Percentiles rank a stretch among this genome's conserved stretches.
Conservation (phyloP, 2,888 invertebrate genomes). For the Drosophila percnosoma region DNA sequence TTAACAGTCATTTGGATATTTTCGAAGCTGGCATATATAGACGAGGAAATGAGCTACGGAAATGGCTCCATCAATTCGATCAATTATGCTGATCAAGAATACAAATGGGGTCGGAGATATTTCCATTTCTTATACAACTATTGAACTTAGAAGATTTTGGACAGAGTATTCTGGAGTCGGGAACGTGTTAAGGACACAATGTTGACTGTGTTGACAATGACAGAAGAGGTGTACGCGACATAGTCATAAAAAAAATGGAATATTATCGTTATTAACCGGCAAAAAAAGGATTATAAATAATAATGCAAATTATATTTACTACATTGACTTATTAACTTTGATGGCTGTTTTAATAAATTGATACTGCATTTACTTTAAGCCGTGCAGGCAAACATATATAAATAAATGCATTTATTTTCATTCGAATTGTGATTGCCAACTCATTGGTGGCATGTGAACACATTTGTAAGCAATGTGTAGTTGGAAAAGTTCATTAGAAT, state of each 20-base stretch:
- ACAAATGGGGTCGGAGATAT: neutral
- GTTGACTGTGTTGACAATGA: neutral
- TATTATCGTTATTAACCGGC: neutral
- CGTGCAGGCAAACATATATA: neutral
- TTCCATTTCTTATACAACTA: fast-evolving
- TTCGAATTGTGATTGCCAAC: neutral
- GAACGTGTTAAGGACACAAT: neutral
- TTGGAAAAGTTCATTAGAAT: neutral
- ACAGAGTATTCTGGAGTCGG: neutral
- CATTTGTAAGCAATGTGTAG: neutral
- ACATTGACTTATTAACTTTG: neutral
- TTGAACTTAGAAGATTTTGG: neutral
- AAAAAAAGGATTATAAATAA: neutral
- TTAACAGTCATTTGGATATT: neutral
- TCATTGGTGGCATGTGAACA: neutral
- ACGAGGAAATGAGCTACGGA: neutral
- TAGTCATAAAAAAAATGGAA: neutral
- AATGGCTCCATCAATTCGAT: neutral
- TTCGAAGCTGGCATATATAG: neutral
- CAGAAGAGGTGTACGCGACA: neutral
- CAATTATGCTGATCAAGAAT: neutral
- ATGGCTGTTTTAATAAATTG: neutral
- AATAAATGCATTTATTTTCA: neutral
- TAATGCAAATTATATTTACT: neutral
- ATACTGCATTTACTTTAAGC: neutral